Percentiles rank a stretch among this genome's conserved stretches.
Evolutionary conservation across 2,797 vertebrate genomes (phyloP).

Genomic region (Anolis apletophallus): DNA sequence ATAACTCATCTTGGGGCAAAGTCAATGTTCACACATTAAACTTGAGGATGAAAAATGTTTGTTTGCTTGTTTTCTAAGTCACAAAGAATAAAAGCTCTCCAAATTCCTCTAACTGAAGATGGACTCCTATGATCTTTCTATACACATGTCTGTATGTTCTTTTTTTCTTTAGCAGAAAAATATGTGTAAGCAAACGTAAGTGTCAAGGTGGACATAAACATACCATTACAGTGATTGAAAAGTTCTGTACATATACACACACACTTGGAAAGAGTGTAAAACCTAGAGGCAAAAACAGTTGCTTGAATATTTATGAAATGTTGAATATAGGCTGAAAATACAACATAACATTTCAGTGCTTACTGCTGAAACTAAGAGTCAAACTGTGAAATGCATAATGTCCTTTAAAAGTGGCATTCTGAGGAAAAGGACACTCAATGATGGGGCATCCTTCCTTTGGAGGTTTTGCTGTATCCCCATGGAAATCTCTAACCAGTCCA

Average conservation of each 20-base stretch:
- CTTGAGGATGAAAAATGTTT: neutral
- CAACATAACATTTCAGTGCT: neutral
- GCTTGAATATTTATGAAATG: neutral
- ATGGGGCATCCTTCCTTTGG: neutral
- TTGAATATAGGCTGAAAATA: too few species aligned
- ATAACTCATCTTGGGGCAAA: neutral
- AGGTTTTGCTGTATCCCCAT: neutral
- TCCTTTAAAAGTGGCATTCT: neutral
- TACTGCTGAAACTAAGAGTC: neutral
- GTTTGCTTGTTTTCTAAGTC: neutral
- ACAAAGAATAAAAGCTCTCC: fast-evolving
- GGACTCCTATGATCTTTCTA: neutral
- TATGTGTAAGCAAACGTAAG: neutral
- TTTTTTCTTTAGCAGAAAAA: neutral
- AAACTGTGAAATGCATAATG: neutral
- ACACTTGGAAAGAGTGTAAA: neutral
- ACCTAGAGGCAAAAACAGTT: neutral
- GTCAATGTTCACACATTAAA: fast-evolving
- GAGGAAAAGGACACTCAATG: neutral
- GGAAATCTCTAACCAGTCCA: neutral
- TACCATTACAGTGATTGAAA: neutral
- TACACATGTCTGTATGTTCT: neutral
- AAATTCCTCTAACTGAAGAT: neutral
- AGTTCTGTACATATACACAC: neutral
- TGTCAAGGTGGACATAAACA: neutral